Percentiles rank a stretch among this genome's conserved stretches.
Conservation (phyloP, 2,113 vertebrate genomes). For the Pica pica region DNA sequence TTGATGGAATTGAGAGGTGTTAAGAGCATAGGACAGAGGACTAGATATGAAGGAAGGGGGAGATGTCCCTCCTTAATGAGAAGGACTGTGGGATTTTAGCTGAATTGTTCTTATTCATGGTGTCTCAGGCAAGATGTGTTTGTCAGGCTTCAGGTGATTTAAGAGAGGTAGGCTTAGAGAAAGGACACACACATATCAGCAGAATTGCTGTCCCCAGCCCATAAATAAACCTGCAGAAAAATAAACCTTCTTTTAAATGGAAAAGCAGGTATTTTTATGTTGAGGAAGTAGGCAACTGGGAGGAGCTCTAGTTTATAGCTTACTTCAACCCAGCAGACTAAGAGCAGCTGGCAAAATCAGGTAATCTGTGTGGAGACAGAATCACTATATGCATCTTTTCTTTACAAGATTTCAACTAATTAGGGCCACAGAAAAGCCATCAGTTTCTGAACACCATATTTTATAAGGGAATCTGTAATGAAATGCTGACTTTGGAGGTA, state of each 20-base stretch:
- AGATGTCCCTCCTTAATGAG: not conserved
- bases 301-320: not conserved
- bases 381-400: not conserved
- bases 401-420: not conserved
- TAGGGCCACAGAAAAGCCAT: not conserved
- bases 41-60: not conserved
- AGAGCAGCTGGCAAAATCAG: not conserved
- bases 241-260: not conserved
- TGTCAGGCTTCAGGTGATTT: constrained; percentile 16
- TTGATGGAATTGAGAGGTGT: not conserved
- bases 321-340: not conserved
- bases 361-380: not conserved
- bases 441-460: not conserved
- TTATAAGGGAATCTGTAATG: not conserved
- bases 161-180: not conserved
- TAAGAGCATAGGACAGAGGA: not conserved
- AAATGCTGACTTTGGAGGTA: not conserved
- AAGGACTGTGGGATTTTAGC: not conserved
- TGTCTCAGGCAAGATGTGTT: not conserved
- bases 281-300: not conserved
- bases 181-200: not conserved
- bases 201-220: not conserved
- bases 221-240: constrained; percentile 1
- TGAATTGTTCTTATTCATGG: not conserved
- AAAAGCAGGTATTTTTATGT: not conserved